phyloP scores from a whole-genome alignment of 2,113 vertebrate species.

The Bothrops jararaca region DNA sequence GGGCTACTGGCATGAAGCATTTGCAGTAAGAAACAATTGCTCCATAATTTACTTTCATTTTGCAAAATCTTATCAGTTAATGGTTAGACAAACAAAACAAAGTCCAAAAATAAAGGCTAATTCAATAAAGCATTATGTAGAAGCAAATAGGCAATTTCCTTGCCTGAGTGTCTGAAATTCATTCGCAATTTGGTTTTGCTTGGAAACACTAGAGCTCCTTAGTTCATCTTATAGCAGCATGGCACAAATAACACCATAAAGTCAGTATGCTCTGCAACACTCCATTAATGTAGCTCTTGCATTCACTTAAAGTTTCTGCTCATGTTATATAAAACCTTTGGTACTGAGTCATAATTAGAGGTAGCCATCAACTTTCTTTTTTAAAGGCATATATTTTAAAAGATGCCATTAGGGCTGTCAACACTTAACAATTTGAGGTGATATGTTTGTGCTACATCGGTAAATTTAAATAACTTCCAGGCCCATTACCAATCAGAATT shows the following conservation, averaged over 20 bases:
- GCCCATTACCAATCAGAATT: background rate
- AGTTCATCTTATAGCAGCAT: background rate
- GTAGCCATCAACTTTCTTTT: background rate
- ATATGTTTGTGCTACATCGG: background rate
- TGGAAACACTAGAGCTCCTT: background rate
- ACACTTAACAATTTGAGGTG: background rate
- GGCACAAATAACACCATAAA: background rate
- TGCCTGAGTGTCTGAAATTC: constrained; percentile 30
- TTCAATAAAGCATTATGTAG: constrained; percentile 15
- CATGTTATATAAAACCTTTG: constrained; percentile 5
- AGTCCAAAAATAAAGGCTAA: constrained; percentile 7
- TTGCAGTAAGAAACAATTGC: constrained; percentile 19
- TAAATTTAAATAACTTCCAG: background rate
- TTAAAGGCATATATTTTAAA: background rate
- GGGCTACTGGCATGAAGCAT: background rate
- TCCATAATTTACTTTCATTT: constrained; percentile 3
- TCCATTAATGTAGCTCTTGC: too few relatives aligned
- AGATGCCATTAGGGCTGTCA: background rate
- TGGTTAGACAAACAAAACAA: constrained; percentile 8
- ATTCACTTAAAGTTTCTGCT: rapidly evolving
- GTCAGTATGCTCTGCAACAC: background rate
- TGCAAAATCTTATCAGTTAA: constrained; percentile 30
- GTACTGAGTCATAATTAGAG: background rate
- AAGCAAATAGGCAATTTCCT: constrained; percentile 29
- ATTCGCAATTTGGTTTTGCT: constrained; percentile 31